Conservation (phyloP, 2,888 invertebrate genomes). For the Pyrrhosoma nymphula region DNA sequence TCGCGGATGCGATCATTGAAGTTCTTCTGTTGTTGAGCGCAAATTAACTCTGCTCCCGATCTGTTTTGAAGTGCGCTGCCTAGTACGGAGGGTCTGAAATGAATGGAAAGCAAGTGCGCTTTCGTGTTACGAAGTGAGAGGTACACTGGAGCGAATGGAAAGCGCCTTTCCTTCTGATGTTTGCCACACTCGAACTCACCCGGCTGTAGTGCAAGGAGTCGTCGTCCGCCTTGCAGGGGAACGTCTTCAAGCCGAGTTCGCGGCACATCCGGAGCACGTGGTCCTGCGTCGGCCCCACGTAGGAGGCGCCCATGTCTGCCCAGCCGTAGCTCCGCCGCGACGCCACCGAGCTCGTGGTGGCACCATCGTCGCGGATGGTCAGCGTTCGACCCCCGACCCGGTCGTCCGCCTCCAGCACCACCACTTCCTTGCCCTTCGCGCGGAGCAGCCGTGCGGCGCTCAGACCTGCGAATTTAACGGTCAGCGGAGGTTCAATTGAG, state of each 20-base stretch:
- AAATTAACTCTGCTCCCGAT: too few species aligned
- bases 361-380: slow-evolving; percentile 72
- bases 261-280: slow-evolving; percentile 75
- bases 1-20: too few species aligned
- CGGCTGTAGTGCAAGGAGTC: slow-evolving; percentile 70
- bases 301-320: slow-evolving; percentile 77
- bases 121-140: too few species aligned
- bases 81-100: too few species aligned
- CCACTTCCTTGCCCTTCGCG: slow-evolving; percentile 74
- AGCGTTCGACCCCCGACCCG: slow-evolving; percentile 78
- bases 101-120: too few species aligned
- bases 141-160: too few species aligned
- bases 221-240: slow-evolving; percentile 72
- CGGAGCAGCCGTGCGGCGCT: slow-evolving; percentile 76
- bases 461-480: slow-evolving; percentile 71
- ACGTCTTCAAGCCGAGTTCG: slow-evolving; percentile 76
- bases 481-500: background rate
- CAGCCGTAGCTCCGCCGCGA: slow-evolving; percentile 72
- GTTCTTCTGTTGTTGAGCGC: too few species aligned
- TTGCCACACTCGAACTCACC: slow-evolving; percentile 69
- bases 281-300: slow-evolving; percentile 77
- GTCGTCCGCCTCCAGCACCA: slow-evolving; percentile 77
- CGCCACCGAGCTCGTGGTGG: background rate
- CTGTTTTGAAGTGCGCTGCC: too few species aligned
- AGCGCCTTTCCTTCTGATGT: too few species aligned